Evolutionary conservation across 1,140 invertebrate genomes (phyloP), one percentile per base, ranked within the genome.

Genomic region (Pygmarrhopalites habei): DNA sequence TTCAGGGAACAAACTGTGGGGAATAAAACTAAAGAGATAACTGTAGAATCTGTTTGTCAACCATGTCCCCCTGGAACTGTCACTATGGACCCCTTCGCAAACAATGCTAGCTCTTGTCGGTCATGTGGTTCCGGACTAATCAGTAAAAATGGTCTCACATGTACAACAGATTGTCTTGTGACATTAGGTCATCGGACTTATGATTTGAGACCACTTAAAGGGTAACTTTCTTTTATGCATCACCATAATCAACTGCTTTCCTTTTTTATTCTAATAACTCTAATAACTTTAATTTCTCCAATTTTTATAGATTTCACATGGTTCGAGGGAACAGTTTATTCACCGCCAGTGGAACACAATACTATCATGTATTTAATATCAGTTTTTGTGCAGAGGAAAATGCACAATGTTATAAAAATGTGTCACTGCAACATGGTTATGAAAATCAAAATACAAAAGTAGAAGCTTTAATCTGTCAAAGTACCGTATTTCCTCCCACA

Each of bases 281-380:
- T 35, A 35, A 35, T 35, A 7, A 35, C 32, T 7, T 35, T 15
- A 35, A 7, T 35, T 35, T 7, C 32, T 7, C 32, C 5, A 7
- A 7, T 35, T 7, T 55, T 60, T 71, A 5, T 68, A 81, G 79
- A 25, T 69, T 75, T 3, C 73, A 75, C 39, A 72, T 71, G 60
- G 73, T 81, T 41, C 72, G 73, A 44, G 79, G 79, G 14, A 77
- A 73, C 64, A 72, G 72, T 25, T 65, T 81, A 25, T 84, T 83
- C 70, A 81, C 82, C 7, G 76, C 79, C 2, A 80, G 78, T 66
- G 82, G 82, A 15, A 82, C 78, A 19, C 75, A 80, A 63, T 84
- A 82, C 69, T 82, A 74, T 68, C 82, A 84, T 71, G 71, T 79
- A 23, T 84, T 83, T 69, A 83, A 83, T 68, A 75, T 83, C n/a